Evolutionary conservation across 30 jellyfish, hydroid and myxozoan genomes (phyloP), one percentile per base, ranked within the genome.

Genomic region (Hydractinia symbiolongicarpus): DNA sequence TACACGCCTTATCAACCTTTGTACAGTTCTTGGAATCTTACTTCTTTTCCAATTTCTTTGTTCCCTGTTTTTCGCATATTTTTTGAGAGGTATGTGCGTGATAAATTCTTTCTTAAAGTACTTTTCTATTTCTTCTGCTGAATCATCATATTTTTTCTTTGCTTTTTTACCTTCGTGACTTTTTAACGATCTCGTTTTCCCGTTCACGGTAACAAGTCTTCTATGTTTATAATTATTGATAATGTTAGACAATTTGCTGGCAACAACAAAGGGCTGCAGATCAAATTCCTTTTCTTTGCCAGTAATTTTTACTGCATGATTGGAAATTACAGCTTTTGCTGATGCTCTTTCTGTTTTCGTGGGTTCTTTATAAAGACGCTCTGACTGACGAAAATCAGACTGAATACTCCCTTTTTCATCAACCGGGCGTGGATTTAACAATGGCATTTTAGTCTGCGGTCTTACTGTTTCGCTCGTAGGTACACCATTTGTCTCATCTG

Each of bases 401-500:
- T 53, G 76, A 4, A 77, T 55, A 10, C 21, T 49, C 7, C 81
- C 60, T 16, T 78, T 5, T 1, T 77, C 40, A n/a, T 64, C 66
- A 19, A 60, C 16, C 44, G 85, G 85, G 17, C 72, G 11, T 77
- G 85, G 85, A n/a, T 77, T 77, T 55, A 77, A 55, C 15, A 77
- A 64, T 15, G 60, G 54, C n/a, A 49, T n/a, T 6, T 44, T 44
- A 9, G 15, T 10, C 5, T 21, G 21, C 8, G 9, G 13, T 53
- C 11, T 8, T 19, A 11, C 17, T 9, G 17, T 77, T 77, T 10
- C 5, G 10, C 60, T 61, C 1, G 61, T n/a, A 16, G 61, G 61
- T 16, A 77, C 82, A 30, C 85, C 85, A 56, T 77, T 77, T 4
- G 52, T 77, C 53, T 77, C 85, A 60, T 77, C 85, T 5, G 85